phyloP scores from a whole-genome alignment of 2,113 vertebrate genomes.

The Hiodon alosoides region DNA sequence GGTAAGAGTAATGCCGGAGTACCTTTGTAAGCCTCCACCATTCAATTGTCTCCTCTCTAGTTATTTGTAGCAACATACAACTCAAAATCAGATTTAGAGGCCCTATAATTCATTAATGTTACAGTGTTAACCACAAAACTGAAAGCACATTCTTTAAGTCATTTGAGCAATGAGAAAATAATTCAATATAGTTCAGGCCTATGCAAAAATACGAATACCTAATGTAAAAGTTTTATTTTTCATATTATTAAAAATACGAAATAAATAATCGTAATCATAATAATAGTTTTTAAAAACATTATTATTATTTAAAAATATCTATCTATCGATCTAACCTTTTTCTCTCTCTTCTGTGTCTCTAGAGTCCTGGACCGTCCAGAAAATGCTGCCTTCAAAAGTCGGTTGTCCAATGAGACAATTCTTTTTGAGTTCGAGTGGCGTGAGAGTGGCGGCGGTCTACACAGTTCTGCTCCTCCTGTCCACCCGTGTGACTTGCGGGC shows the following conservation, averaged over 20 bases:
- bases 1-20: background rate
- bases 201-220: too few species aligned
- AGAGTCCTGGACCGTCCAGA: conserved; percentile 19
- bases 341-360: background rate
- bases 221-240: too few species aligned
- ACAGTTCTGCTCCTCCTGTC: conserved; percentile 66
- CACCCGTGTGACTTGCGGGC: conserved; percentile 55
- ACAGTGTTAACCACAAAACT: too few species aligned
- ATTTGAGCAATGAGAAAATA: too few species aligned
- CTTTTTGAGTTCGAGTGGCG: conserved; percentile 44
- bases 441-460: conserved; percentile 56
- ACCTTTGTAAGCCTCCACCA: background rate
- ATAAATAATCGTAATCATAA: too few species aligned
- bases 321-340: too few species aligned
- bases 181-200: too few species aligned
- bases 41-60: background rate
- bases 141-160: too few species aligned
- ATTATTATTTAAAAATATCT: background rate
- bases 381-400: conserved; percentile 45
- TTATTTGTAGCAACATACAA: background rate
- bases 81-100: too few species aligned
- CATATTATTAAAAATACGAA: too few species aligned
- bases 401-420: conserved; percentile 34
- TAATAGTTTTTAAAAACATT: too few species aligned
- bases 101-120: too few species aligned